phyloP scores from a whole-genome alignment of 2,888 invertebrate genomes.

The Xanthia togata region DNA sequence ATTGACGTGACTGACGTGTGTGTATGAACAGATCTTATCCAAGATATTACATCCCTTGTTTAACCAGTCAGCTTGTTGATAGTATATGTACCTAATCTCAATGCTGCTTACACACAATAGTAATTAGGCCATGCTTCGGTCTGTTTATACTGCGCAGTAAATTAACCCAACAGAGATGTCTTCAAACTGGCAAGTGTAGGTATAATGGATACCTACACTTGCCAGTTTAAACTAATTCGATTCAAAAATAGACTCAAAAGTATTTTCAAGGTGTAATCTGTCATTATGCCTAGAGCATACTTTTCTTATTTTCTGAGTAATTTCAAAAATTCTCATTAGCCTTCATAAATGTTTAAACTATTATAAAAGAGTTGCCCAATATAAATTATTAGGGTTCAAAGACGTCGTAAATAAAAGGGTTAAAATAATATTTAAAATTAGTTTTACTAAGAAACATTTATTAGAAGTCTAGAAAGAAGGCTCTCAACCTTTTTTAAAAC shows the following conservation, averaged over 20 bases:
- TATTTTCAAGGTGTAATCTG: not conserved
- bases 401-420: not conserved
- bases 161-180: not conserved
- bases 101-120: conserved; percentile 5
- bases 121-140: conserved; percentile 13
- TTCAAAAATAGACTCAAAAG: not conserved
- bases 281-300: not conserved
- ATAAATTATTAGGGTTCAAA: not conserved
- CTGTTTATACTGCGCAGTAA: not conserved
- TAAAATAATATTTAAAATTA: not conserved
- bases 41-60: too few species aligned
- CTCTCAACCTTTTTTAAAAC: not conserved
- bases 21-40: too few species aligned
- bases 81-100: not conserved
- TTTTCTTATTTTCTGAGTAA: not conserved
- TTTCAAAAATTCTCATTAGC: not conserved
- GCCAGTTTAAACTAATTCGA: not conserved
- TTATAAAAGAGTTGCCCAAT: not conserved
- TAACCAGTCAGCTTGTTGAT: too few species aligned
- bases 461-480: not conserved
- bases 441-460: not conserved
- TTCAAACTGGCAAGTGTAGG: too few species aligned
- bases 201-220: not conserved
- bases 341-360: not conserved
- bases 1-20: too few species aligned